Evolutionary conservation across 1,140 invertebrate species (phyloP).

Genomic region (Zaprionus vittiger): DNA sequence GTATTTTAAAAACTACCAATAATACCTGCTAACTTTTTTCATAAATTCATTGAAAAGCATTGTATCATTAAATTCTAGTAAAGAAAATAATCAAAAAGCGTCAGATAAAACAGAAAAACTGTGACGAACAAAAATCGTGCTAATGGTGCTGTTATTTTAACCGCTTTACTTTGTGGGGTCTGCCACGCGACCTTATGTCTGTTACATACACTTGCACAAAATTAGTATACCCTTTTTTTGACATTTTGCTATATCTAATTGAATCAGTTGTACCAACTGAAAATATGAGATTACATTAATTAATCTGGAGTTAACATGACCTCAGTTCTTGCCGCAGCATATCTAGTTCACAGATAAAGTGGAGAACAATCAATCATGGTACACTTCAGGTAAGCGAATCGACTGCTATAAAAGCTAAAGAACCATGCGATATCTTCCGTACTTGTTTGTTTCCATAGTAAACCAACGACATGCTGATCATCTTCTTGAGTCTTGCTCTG

Average conservation of each 20-base stretch:
- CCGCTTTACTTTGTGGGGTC: too few species aligned
- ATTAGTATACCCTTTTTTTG: too few species aligned
- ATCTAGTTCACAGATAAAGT: slow-evolving; percentile 1
- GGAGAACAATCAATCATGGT: neutral
- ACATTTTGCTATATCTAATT: neutral
- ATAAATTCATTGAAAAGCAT: too few species aligned
- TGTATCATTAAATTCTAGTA: too few species aligned
- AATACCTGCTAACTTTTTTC: too few species aligned
- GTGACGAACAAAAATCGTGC: too few species aligned
- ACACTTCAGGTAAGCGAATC: neutral
- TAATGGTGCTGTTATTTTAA: too few species aligned
- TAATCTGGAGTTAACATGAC: neutral
- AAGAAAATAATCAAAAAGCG: too few species aligned
- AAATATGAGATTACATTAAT: neutral
- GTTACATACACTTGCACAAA: too few species aligned
- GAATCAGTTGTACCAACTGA: slow-evolving; percentile 16
- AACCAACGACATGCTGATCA: neutral
- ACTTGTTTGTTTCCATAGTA: neutral
- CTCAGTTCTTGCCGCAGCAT: neutral
- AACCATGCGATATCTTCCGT: neutral
- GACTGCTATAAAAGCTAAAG: slow-evolving; percentile 3
- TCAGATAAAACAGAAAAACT: too few species aligned
- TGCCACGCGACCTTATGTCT: too few species aligned
- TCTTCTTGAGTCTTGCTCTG: neutral
- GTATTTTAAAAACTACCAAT: too few species aligned